phyloP scores from a whole-genome alignment of 2,797 vertebrate genomes.

The Sus cebifrons region DNA sequence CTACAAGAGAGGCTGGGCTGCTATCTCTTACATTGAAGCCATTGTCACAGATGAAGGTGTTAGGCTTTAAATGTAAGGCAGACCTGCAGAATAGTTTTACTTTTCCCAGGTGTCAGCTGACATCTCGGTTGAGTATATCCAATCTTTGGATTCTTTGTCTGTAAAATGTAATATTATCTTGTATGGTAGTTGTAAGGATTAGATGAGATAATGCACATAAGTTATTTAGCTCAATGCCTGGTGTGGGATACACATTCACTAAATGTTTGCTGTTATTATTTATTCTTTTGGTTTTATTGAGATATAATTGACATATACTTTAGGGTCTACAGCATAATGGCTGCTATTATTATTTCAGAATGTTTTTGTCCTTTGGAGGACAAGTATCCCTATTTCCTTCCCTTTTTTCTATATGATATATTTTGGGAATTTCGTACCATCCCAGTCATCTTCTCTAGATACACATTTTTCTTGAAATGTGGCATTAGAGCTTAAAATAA shows the following conservation, averaged over 20 bases:
- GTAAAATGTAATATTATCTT: neutral
- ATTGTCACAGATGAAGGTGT: neutral
- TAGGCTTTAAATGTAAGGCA: neutral
- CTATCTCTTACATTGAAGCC: too few species aligned
- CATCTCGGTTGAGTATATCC: neutral
- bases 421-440: constrained; percentile 18
- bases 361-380: neutral
- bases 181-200: neutral
- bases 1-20: neutral
- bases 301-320: neutral
- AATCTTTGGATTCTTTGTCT: neutral
- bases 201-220: constrained; percentile 27
- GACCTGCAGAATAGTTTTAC: neutral
- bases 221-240: neutral
- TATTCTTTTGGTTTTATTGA: constrained; percentile 1
- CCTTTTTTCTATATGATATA: neutral
- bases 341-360: neutral
- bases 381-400: neutral
- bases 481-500: neutral
- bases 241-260: neutral
- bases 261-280: neutral
- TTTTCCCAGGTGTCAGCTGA: neutral
- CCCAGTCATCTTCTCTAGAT: neutral
- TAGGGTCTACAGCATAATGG: neutral
- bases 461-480: constrained; percentile 46